These are phyloP conservation scores for Ophthalmolycus amberensis DNA, from an alignment of 2,113 vertebrate genomes.

Conservation along the genomic window DNA sequence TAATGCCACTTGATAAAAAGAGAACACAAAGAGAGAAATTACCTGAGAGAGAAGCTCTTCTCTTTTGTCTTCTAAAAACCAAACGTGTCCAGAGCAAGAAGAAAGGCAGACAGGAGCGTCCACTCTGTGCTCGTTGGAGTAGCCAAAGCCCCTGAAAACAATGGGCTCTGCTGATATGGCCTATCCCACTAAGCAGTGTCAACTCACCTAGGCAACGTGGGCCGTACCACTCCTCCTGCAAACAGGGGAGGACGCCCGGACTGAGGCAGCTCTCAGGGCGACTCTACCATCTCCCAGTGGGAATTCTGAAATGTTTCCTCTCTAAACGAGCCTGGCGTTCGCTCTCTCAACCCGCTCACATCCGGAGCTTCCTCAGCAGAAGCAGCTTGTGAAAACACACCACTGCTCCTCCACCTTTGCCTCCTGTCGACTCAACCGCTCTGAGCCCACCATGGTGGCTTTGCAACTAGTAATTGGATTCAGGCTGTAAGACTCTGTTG, in stretches of 20 bases:
- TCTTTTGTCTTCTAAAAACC: slow-evolving; percentile 41
- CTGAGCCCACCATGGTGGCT: slow-evolving; percentile 60
- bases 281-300: not conserved
- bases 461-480: slow-evolving; percentile 81
- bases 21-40: slow-evolving; percentile 26
- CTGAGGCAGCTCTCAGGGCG: not conserved
- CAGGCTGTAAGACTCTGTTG: slow-evolving; percentile 64
- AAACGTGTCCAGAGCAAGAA: slow-evolving; percentile 49
- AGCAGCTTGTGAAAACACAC: not conserved
- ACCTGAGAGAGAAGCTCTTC: slow-evolving; percentile 53
- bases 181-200: slow-evolving; percentile 68
- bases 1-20: slow-evolving; percentile 30
- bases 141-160: slow-evolving; percentile 72
- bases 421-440: slow-evolving; percentile 9
- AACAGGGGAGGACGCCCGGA: slow-evolving; percentile 30
- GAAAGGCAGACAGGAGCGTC: slow-evolving; percentile 17
- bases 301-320: not conserved
- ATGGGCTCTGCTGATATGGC: slow-evolving; percentile 71
- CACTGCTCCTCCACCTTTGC: not conserved
- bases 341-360: not conserved
- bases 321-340: accelerated
- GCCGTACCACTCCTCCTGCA: slow-evolving; percentile 67
- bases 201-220: slow-evolving; percentile 80
- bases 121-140: slow-evolving; percentile 38
- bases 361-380: accelerated